Evolutionary conservation across 2,888 invertebrate species (phyloP).

Genomic region (Cosmopolites sordidus): DNA sequence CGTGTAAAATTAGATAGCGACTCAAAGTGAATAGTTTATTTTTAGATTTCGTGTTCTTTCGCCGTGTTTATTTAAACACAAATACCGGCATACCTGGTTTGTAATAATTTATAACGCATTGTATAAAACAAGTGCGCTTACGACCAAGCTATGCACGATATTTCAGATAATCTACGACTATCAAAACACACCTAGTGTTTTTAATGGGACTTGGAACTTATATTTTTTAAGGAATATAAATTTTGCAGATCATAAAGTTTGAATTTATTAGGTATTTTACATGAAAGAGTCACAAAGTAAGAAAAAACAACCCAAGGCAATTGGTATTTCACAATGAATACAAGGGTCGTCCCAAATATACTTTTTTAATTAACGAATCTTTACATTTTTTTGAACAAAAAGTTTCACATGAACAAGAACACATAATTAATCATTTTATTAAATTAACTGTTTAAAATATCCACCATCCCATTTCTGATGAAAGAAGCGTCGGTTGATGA

Average conservation of each 20-base stretch:
- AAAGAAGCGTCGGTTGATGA: too few relatives aligned
- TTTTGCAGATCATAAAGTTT: conserved; percentile 20
- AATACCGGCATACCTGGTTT: conserved; percentile 12
- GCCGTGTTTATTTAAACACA: conserved; percentile 17
- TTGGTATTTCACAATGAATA: too few relatives aligned
- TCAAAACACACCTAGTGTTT: conserved; percentile 22
- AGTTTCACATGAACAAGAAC: too few relatives aligned
- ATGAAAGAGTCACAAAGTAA: background rate
- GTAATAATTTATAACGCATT: conserved; percentile 17
- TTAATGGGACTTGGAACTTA: conserved; percentile 12
- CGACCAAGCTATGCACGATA: conserved; percentile 17
- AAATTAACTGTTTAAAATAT: too few relatives aligned
- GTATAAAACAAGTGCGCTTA: conserved; percentile 18
- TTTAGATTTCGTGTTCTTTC: conserved; percentile 17
- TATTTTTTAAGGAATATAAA: conserved; percentile 16
- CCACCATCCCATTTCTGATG: too few relatives aligned
- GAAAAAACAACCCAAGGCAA: too few relatives aligned
- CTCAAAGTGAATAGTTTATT: conserved; percentile 10
- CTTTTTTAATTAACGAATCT: too few relatives aligned
- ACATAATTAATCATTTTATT: too few relatives aligned
- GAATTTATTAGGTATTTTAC: conserved; percentile 18
- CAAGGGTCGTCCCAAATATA: too few relatives aligned
- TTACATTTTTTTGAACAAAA: too few relatives aligned
- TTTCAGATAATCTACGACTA: conserved; percentile 20
- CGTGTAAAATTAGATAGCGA: conserved; percentile 22